A percentile compares a stretch with the other conserved stretches of the same genome.
Conservation (phyloP, 2,888 invertebrate genomes). For the Phaonia tiefii region DNA sequence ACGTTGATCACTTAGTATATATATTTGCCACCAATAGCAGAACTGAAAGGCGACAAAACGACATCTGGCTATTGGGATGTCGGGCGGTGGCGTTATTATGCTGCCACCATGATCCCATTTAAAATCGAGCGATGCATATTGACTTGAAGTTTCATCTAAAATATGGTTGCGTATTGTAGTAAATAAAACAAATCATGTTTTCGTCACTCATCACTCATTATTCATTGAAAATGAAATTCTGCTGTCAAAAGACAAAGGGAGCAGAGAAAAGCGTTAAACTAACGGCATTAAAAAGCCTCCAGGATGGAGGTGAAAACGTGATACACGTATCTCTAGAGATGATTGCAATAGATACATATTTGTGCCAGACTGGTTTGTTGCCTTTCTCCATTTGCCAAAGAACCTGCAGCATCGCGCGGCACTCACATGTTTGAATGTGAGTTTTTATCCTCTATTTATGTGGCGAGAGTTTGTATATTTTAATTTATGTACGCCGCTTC, state of each 20-base stretch:
- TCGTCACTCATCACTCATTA: constrained; percentile 63
- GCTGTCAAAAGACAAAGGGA: not conserved
- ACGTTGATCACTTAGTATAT: constrained; percentile 2
- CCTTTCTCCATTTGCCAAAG: not conserved
- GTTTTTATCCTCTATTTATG: not conserved
- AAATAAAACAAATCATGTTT: constrained; percentile 62
- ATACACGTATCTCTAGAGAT: constrained; percentile 10
- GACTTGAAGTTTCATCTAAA: constrained; percentile 39
- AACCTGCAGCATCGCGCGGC: not conserved
- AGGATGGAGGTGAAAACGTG: constrained; percentile 21
- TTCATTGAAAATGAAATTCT: not conserved
- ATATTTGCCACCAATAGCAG: too few relatives aligned
- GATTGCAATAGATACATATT: constrained; percentile 16
- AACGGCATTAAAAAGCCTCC: constrained; percentile 17
- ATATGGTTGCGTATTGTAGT: constrained; percentile 50
- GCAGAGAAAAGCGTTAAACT: constrained; percentile 46
- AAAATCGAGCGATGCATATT: constrained; percentile 1
- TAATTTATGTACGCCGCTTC: constrained; percentile 63
- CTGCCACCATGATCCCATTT: constrained; percentile 21
- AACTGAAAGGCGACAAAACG: constrained; percentile 5
- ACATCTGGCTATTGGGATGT: not conserved
- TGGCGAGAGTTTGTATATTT: not conserved
- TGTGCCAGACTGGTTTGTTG: constrained; percentile 11
- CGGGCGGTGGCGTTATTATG: constrained; percentile 4
- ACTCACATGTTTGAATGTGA: constrained; percentile 9